A percentile compares a stretch with the other conserved stretches of the same genome.
Evolutionary conservation across 2,888 invertebrate genomes (phyloP).

Genomic region (Pterostichus niger): DNA sequence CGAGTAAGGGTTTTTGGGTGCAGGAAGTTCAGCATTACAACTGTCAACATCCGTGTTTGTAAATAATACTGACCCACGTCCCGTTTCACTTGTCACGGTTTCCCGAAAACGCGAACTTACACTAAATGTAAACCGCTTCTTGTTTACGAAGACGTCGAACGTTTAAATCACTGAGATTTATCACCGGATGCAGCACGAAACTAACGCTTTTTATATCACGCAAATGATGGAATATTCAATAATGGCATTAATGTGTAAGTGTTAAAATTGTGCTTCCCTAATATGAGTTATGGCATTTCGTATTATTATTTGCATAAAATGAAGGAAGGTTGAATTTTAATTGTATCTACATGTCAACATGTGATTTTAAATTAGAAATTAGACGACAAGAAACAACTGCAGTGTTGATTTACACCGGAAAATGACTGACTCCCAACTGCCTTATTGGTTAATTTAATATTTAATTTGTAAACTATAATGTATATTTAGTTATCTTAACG

Average conservation of each 20-base stretch:
- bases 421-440: no score
- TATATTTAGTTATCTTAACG: no score
- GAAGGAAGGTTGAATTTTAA: slow-evolving; percentile 3
- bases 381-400: neutral
- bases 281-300: neutral
- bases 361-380: neutral
- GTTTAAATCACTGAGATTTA: slow-evolving; percentile 40
- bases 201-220: slow-evolving; percentile 10
- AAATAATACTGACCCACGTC: slow-evolving; percentile 42
- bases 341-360: neutral
- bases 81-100: slow-evolving; percentile 1
- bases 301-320: neutral
- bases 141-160: slow-evolving; percentile 20
- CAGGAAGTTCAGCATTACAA: slow-evolving; percentile 37
- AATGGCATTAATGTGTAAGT: neutral
- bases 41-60: slow-evolving; percentile 51
- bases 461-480: no score
- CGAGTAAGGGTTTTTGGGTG: slow-evolving; percentile 10
- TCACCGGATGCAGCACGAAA: slow-evolving; percentile 16
- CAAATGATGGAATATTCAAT: slow-evolving; percentile 6
- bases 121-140: slow-evolving; percentile 15
- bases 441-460: no score
- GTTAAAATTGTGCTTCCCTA: slow-evolving; percentile 6
- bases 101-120: slow-evolving; percentile 31
- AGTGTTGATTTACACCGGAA: no score